A percentile compares a stretch with the other conserved stretches of the same genome.
Evolutionary conservation across 2,113 vertebrate species (phyloP).

Genomic region (Cercopithecus mona): DNA sequence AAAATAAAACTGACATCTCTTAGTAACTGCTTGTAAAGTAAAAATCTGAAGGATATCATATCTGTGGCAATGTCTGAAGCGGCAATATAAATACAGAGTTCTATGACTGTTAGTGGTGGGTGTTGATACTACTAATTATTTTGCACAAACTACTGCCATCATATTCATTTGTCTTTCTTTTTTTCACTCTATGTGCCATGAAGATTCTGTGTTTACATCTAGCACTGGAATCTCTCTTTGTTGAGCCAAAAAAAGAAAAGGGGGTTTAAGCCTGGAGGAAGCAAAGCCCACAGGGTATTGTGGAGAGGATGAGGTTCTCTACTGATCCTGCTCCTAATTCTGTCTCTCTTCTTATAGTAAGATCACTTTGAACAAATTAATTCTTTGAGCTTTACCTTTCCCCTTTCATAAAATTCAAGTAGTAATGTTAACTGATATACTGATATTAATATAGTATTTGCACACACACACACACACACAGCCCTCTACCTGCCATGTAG

Average conservation of each 20-base stretch:
- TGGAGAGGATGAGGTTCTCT: not conserved
- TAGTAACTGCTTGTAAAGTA: not conserved
- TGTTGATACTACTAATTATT: not conserved
- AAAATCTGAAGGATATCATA: not conserved
- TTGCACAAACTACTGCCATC: not conserved
- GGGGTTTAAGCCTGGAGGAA: not conserved
- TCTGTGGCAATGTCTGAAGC: not conserved
- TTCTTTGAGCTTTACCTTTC: not conserved
- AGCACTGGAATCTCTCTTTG: not conserved
- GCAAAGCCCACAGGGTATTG: not conserved
- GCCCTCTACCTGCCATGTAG: not conserved
- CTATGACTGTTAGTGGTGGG: not conserved
- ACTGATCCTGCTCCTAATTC: not conserved
- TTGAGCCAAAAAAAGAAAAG: not conserved
- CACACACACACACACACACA: not conserved
- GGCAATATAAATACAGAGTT: not conserved
- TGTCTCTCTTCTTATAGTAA: not conserved
- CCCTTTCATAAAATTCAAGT: not conserved
- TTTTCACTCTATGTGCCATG: not conserved
- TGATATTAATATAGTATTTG: not conserved
- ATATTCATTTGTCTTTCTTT: not conserved
- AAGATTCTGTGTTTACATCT: not conserved
- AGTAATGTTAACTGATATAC: not conserved
- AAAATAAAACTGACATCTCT: not conserved
- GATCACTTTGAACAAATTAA: not conserved